A percentile compares a stretch with the other conserved stretches of the same genome.
Conservation (phyloP, 2,888 invertebrate species). For the Megaustenia siamemsis region DNA sequence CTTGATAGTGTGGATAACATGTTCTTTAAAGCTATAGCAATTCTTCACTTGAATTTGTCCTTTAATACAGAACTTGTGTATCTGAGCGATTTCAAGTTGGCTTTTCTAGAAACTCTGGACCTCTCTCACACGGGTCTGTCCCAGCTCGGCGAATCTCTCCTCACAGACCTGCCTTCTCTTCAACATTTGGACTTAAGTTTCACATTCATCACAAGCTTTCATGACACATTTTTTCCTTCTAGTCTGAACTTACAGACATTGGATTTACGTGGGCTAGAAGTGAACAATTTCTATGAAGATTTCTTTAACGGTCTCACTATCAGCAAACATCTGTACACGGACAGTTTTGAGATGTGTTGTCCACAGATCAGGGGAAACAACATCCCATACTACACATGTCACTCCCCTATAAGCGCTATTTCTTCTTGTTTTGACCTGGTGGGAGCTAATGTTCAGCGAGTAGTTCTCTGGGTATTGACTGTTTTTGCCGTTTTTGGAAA, state of each 20-base stretch:
- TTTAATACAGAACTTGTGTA: neutral
- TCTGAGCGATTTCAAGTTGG: neutral
- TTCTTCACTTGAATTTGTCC: neutral
- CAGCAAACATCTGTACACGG: neutral
- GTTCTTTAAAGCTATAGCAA: neutral
- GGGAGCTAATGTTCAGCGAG: neutral
- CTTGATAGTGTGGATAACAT: neutral
- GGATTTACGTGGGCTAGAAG: neutral
- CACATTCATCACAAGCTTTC: neutral
- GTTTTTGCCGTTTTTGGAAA: neutral
- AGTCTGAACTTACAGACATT: neutral
- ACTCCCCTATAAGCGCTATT: neutral
- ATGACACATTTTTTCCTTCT: neutral
- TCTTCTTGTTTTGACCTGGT: constrained; percentile 26
- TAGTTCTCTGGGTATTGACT: neutral
- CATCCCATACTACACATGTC: neutral
- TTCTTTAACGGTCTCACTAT: neutral
- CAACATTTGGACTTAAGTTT: constrained; percentile 11
- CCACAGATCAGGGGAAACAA: neutral
- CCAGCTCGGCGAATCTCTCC: neutral
- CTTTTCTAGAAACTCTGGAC: neutral
- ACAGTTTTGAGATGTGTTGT: constrained; percentile 1
- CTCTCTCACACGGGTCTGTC: neutral
- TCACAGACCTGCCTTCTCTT: neutral
- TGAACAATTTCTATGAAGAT: neutral